phyloP scores from a whole-genome alignment of 2,888 invertebrate genomes.

The Cinara cedri region DNA sequence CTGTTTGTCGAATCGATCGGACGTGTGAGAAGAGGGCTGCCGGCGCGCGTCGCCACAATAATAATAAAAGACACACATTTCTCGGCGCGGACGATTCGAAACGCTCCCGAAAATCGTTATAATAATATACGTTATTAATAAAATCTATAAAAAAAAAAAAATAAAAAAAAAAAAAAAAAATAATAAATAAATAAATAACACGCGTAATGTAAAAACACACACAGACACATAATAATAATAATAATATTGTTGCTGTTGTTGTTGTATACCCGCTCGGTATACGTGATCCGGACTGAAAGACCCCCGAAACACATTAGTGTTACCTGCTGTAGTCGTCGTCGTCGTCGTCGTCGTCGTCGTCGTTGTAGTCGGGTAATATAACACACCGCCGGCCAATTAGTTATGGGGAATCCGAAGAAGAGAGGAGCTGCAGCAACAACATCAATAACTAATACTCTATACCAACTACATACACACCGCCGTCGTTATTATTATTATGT shows the following conservation, averaged over 20 bases:
- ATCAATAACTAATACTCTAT: too few relatives aligned
- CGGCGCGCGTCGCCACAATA: too few relatives aligned
- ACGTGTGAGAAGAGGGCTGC: too few relatives aligned
- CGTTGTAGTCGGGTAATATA: too few relatives aligned
- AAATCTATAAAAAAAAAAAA: not conserved
- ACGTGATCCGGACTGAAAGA: not conserved
- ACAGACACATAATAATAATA: slow-evolving; percentile 19
- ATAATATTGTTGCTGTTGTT: not conserved
- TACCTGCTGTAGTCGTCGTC: too few relatives aligned
- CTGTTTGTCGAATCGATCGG: not conserved
- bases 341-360: too few relatives aligned
- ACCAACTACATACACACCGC: too few relatives aligned
- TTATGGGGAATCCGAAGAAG: slow-evolving; percentile 48
- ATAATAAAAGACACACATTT: slow-evolving; percentile 44
- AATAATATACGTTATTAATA: slow-evolving; percentile 35
- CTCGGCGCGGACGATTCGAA: slow-evolving; percentile 34
- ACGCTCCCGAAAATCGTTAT: slow-evolving; percentile 43
- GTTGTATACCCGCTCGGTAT: not conserved
- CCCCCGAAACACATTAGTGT: slow-evolving; percentile 41
- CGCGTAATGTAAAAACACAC: not conserved
- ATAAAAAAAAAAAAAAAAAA: slow-evolving; percentile 11
- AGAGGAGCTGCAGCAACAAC: too few relatives aligned
- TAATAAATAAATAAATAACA: slow-evolving; percentile 21
- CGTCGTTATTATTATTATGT: too few relatives aligned
- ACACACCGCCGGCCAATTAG: slow-evolving; percentile 33